Evolutionary conservation across 2,113 vertebrate species (phyloP).

Genomic region (Emydura subglobosa): DNA sequence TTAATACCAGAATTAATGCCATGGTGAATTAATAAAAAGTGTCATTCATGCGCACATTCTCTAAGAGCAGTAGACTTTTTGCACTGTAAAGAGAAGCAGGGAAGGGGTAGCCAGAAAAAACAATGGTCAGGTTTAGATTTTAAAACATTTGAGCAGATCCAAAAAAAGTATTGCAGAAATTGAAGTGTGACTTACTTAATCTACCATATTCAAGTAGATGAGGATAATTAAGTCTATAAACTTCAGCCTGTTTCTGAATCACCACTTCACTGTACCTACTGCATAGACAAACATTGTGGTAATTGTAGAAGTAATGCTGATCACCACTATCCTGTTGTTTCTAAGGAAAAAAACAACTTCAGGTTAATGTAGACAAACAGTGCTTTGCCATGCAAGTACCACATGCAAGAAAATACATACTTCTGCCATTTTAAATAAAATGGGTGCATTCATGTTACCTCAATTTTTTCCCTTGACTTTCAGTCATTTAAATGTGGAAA

Average conservation of each 20-base stretch:
- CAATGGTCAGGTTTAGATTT: not conserved
- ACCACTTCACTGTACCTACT: not conserved
- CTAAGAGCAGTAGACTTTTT: not conserved
- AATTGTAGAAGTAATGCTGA: not conserved
- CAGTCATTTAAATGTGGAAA: not conserved
- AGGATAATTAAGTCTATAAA: not conserved
- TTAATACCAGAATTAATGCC: conserved; percentile 59
- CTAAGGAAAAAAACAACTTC: not conserved
- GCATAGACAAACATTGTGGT: not conserved
- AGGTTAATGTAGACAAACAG: not conserved
- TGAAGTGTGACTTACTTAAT: not conserved
- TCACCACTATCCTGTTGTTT: not conserved
- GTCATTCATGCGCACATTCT: conserved; percentile 20
- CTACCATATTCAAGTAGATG: not conserved
- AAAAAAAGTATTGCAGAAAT: not conserved
- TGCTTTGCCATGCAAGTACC: not conserved
- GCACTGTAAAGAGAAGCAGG: not conserved
- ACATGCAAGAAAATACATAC: not conserved
- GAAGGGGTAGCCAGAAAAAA: not conserved
- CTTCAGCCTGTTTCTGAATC: not conserved
- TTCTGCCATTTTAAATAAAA: not conserved
- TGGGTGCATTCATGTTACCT: not conserved
- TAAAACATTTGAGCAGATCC: not conserved
- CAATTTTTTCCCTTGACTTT: not conserved
- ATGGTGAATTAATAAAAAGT: conserved; percentile 51